These are phyloP conservation scores for Nineta flava DNA, from an alignment of 2,888 invertebrate species.

Conservation along the genomic window DNA sequence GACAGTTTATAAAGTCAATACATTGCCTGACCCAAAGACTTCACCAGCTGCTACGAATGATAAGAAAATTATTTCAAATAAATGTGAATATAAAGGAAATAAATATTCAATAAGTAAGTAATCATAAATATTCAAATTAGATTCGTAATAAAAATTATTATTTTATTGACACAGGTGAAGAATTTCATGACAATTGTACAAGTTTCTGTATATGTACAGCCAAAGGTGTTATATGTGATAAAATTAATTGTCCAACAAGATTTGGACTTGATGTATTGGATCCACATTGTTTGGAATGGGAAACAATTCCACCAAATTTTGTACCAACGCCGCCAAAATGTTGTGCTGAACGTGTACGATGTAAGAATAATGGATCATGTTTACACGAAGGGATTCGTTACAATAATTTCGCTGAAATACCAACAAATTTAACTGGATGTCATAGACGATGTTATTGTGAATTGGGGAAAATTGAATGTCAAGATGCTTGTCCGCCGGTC, in stretches of 20 bases:
- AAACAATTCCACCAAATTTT: conserved; percentile 57
- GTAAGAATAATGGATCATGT: conserved; percentile 71
- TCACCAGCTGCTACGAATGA: background rate
- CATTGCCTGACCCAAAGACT: background rate
- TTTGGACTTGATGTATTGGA: conserved; percentile 75
- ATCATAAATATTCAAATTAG: background rate
- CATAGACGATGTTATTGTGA: conserved; percentile 77
- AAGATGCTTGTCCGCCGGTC: conserved; percentile 63
- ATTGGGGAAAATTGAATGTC: conserved; percentile 73
- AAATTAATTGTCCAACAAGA: conserved; percentile 67
- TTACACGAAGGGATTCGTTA: conserved; percentile 47
- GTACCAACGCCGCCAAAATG: conserved; percentile 59
- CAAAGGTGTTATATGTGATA: conserved; percentile 56
- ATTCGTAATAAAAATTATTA: background rate
- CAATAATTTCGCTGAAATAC: conserved; percentile 70
- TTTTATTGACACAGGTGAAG: conserved; percentile 34
- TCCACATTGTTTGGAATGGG: conserved; percentile 75
- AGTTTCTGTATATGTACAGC: conserved; percentile 61
- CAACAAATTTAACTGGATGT: conserved; percentile 64
- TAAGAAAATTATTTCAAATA: background rate
- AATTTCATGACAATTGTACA: conserved; percentile 70
- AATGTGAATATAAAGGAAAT: conserved; percentile 5
- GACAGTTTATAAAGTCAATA: background rate
- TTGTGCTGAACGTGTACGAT: conserved; percentile 63
- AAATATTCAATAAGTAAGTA: conserved; percentile 33